These are phyloP conservation scores for Eupsittula cactorum DNA, from an alignment of 2,113 vertebrate species.

Conservation along the genomic window DNA sequence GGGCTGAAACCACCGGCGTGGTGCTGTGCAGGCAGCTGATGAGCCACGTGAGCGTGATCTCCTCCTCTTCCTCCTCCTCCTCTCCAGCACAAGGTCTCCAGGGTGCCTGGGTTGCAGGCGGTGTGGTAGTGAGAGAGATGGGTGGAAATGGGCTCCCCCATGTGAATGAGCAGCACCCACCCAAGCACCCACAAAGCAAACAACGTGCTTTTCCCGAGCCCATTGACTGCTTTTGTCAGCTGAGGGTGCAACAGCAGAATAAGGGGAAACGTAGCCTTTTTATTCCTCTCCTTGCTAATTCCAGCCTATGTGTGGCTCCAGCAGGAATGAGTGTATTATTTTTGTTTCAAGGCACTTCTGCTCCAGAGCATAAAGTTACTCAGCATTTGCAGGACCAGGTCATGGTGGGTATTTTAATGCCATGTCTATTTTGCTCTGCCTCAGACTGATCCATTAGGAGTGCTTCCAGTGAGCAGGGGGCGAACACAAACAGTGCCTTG, in stretches of 20 bases:
- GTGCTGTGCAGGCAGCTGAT: not conserved
- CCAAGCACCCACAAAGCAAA: not conserved
- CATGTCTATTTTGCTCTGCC: not conserved
- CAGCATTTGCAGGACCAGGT: not conserved
- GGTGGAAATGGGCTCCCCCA: not conserved
- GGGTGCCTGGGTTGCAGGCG: not conserved
- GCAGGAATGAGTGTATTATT: not conserved
- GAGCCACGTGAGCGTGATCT: not conserved
- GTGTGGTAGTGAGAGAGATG: not conserved
- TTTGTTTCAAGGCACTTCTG: not conserved
- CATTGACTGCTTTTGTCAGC: not conserved
- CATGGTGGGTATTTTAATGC: slow-evolving; percentile 12
- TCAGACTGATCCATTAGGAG: not conserved
- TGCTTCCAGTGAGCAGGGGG: not conserved
- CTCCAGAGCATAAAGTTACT: not conserved
- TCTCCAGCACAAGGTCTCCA: not conserved
- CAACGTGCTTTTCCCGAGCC: not conserved
- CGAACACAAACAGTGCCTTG: not conserved
- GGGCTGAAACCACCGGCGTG: not conserved
- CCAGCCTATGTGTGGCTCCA: not conserved
- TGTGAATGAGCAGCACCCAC: not conserved
- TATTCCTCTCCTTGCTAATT: not conserved
- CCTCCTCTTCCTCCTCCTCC: not conserved
- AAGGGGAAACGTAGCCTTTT: not conserved
- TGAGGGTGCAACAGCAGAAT: not conserved